Conservation (phyloP, 2,888 invertebrate genomes). For the Eupeodes luniger region DNA sequence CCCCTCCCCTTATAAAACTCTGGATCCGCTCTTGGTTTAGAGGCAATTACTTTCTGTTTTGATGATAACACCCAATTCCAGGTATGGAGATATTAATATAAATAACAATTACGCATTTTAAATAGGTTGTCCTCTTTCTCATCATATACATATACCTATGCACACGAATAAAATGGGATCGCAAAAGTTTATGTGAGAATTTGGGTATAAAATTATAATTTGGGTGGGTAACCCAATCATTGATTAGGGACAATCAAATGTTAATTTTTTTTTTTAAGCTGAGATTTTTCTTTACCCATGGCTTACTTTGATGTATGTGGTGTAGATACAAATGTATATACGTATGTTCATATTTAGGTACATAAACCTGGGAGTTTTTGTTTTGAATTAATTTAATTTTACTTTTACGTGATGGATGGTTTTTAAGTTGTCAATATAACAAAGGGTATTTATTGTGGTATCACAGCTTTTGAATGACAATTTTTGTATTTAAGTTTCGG, state of each 20-base stretch:
- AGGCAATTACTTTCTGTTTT: not conserved
- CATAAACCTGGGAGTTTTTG: constrained; percentile 1
- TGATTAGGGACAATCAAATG: constrained; percentile 66
- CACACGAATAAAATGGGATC: not conserved
- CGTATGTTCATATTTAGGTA: not conserved
- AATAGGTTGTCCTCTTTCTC: constrained; percentile 13
- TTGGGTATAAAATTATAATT: constrained; percentile 37
- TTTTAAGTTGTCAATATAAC: constrained; percentile 21
- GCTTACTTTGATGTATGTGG: not conserved
- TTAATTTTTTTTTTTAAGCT: constrained; percentile 42
- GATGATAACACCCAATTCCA: not conserved
- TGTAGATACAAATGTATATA: not conserved
- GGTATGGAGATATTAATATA: not conserved
- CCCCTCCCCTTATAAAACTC: too few relatives aligned
- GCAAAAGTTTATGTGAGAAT: constrained; percentile 51
- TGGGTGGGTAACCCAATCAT: constrained; percentile 25
- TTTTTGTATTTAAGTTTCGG: constrained; percentile 34
- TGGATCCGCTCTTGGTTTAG: too few relatives aligned
- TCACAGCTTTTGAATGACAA: constrained; percentile 59
- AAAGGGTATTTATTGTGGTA: constrained; percentile 44
- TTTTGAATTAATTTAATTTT: constrained; percentile 6
- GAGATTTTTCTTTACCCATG: not conserved
- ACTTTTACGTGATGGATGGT: constrained; percentile 39
- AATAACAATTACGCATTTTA: constrained; percentile 1
- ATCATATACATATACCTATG: not conserved